phyloP scores from a whole-genome alignment of 2,113 vertebrate genomes.

The Burhinus bistriatus region DNA sequence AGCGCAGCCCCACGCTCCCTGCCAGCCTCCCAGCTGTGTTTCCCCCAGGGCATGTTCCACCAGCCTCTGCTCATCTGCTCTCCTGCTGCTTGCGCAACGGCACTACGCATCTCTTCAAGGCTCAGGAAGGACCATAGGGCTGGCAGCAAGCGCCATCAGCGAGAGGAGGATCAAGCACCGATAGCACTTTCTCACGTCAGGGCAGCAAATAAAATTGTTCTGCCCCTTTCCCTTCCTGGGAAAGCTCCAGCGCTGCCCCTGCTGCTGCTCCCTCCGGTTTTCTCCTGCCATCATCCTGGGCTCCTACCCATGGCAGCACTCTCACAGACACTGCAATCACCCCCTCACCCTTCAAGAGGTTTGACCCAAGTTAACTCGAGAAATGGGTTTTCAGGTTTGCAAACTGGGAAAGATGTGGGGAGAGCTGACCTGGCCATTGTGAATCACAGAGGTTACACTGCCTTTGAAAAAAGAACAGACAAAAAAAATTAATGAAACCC shows the following conservation, averaged over 20 bases:
- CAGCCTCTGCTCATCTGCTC: background rate
- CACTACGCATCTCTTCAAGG: background rate
- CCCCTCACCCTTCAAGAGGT: background rate
- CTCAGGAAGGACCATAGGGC: background rate
- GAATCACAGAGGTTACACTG: background rate
- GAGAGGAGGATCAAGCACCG: background rate
- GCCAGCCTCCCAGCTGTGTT: background rate
- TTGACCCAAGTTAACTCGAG: background rate
- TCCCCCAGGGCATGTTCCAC: background rate
- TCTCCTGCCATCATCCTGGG: fast-evolving
- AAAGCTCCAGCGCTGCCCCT: background rate
- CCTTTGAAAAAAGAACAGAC: background rate
- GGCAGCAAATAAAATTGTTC: background rate
- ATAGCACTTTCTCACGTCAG: fast-evolving
- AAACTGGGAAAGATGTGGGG: background rate
- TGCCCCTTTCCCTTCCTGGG: background rate
- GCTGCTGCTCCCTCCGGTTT: background rate
- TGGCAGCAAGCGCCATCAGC: background rate
- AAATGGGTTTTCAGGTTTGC: background rate
- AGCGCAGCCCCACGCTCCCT: fast-evolving
- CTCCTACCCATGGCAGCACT: fast-evolving
- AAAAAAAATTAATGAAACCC: background rate
- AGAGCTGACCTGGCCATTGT: background rate
- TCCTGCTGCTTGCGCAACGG: background rate
- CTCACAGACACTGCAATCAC: background rate